Evolutionary conservation across 2,113 vertebrate genomes (phyloP), one percentile per base, ranked within the genome.

Genomic region (Heptranchias perlo): DNA sequence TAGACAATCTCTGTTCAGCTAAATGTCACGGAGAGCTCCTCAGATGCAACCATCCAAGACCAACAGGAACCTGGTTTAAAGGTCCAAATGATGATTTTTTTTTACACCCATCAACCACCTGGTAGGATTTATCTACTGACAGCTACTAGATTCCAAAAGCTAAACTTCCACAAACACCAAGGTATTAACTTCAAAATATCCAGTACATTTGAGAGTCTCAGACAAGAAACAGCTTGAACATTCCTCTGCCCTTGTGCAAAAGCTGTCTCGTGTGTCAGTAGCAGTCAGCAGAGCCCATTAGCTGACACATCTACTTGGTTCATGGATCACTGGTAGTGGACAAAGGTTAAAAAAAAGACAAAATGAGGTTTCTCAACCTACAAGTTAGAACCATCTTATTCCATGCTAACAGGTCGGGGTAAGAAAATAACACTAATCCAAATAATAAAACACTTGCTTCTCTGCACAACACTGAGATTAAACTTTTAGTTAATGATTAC

Each of bases 241-340:
- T 93, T 93, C 89, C 58, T 92, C 58, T 93, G 35, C 89, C 61
- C 89, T 93, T 62, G 89, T 93, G 89, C 89, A 93, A 93, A 93
- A 62, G 89, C 89, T 93, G 58, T 93, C 89, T 93, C 97, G 96
- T 97, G 97, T 97, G 97, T 98, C 97, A 92, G 97, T 97, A 96
- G 0, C 18, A 96, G 96, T 96, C 97, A 96, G 96, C 96, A 96
- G 96, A 96, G 96, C 96, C 89, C 97, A 97, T 97, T 96, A 97
- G 97, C 97, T 98, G 97, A 97, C 97, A 97, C 96, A 97, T 97
- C 97, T 92, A 54, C 96, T 97, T 96, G 25, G 96, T 97, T 76
- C 47, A 96, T 96, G 98, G 98, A 97, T 98, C 98, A 97, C 97
- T 96, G 97, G 96, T 96, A 97, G 96, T 98, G 98, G 97, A 98